A percentile compares a stretch with the other conserved stretches of the same genome.
Evolutionary conservation across 2,113 vertebrate genomes (phyloP).

Genomic region (Paralichthys olivaceus): DNA sequence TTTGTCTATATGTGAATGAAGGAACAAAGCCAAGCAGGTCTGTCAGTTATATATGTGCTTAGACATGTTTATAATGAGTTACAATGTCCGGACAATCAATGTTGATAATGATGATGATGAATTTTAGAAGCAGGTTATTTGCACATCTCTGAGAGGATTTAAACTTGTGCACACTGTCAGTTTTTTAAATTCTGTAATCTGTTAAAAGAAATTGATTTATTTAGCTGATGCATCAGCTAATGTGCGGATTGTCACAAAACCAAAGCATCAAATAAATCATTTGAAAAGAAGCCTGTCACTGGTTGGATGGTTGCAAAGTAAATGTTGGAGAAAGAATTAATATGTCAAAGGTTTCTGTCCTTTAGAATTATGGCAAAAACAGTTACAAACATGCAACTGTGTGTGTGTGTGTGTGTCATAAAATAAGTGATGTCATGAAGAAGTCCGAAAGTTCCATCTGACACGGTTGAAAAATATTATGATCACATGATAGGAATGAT

Average conservation of each 20-base stretch:
- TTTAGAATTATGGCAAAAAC: no score
- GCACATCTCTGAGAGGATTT: neutral
- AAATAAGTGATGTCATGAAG: no score
- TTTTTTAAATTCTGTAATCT: neutral
- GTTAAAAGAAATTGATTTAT: neutral
- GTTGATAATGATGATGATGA: neutral
- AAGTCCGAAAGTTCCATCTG: no score
- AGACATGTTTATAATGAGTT: no score
- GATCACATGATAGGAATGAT: no score
- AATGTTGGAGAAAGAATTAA: no score
- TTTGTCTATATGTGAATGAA: conserved; percentile 62
- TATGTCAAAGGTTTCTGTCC: no score
- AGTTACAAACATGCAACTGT: no score
- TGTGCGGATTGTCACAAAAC: conserved; percentile 28
- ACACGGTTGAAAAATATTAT: neutral
- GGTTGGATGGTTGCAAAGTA: no score
- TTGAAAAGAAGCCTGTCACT: conserved; percentile 10
- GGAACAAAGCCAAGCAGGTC: conserved; percentile 46
- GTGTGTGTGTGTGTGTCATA: neutral
- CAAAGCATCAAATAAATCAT: conserved; percentile 57
- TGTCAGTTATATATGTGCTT: conserved; percentile 7
- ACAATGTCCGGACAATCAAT: neutral
- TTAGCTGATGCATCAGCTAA: neutral
- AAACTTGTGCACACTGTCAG: neutral
- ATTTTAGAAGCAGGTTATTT: conserved; percentile 10